Conservation (phyloP, 2,113 vertebrate genomes). For the Tachysurus fulvidraco region DNA sequence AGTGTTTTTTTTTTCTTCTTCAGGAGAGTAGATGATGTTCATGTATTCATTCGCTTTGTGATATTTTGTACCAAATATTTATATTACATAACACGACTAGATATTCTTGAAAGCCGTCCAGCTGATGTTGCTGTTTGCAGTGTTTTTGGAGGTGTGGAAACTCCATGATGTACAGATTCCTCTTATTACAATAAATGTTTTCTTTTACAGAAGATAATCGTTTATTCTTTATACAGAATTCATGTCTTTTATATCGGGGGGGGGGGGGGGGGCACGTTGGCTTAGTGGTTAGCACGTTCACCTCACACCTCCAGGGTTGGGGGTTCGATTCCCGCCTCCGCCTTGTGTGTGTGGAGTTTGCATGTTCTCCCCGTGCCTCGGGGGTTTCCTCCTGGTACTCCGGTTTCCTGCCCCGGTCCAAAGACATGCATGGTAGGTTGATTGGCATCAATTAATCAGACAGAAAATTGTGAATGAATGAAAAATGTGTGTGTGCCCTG, state of each 20-base stretch:
- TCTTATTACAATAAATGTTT: constrained; percentile 72
- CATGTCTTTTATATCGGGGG: not conserved
- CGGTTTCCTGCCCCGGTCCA: no score
- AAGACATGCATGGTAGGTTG: no score
- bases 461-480: no score
- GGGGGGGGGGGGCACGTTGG: no score
- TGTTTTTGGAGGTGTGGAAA: constrained; percentile 63
- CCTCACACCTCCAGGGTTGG: no score
- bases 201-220: constrained; percentile 62
- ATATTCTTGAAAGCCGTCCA: constrained; percentile 61
- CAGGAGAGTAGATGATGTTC: constrained; percentile 66
- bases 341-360: no score
- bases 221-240: not conserved
- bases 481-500: no score
- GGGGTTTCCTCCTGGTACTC: no score
- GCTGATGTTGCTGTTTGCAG: constrained; percentile 60
- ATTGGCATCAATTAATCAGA: no score
- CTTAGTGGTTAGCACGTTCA: no score
- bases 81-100: constrained; percentile 77
- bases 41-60: constrained; percentile 81
- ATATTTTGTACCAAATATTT: constrained; percentile 93
- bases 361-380: no score
- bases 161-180: constrained; percentile 63
- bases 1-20: constrained; percentile 64
- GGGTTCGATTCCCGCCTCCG: no score